These are phyloP conservation scores for Anniella stebbinsi DNA, from an alignment of 2,797 vertebrate genomes.

Conservation along the genomic window DNA sequence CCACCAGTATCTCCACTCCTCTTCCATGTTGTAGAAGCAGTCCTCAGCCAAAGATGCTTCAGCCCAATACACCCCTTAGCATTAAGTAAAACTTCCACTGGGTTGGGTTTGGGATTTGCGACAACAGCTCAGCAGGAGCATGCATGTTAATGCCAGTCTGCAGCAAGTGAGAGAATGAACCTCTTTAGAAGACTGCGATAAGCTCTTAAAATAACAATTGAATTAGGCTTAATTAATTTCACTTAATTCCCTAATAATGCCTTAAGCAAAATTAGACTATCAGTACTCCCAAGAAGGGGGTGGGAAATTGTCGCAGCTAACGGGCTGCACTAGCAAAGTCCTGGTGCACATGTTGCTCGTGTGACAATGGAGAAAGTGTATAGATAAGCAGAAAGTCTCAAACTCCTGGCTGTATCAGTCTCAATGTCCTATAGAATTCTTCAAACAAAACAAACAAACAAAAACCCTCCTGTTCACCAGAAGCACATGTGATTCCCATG, in stretches of 20 bases:
- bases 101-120: conserved; percentile 71
- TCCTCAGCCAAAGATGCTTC: background rate
- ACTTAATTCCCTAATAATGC: conserved; percentile 71
- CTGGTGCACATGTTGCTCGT: conserved; percentile 5
- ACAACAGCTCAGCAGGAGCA: conserved; percentile 73
- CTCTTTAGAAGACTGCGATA: conserved; percentile 66
- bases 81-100: conserved; percentile 73
- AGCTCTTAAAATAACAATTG: conserved; percentile 75
- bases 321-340: conserved; percentile 51
- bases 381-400: background rate
- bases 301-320: conserved; percentile 45
- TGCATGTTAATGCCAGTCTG: conserved; percentile 70
- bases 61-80: conserved; percentile 65
- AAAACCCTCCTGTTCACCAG: background rate
- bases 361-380: background rate
- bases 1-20: background rate
- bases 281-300: conserved; percentile 66
- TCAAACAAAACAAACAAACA: no score
- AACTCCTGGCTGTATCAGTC: background rate
- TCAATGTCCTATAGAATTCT: background rate
- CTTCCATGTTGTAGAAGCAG: background rate
- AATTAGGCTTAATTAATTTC: conserved; percentile 76
- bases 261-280: conserved; percentile 68
- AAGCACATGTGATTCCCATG: background rate
- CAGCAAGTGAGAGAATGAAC: conserved; percentile 70